Conservation (phyloP, 2,888 invertebrate genomes). For the Clivina fossor region DNA sequence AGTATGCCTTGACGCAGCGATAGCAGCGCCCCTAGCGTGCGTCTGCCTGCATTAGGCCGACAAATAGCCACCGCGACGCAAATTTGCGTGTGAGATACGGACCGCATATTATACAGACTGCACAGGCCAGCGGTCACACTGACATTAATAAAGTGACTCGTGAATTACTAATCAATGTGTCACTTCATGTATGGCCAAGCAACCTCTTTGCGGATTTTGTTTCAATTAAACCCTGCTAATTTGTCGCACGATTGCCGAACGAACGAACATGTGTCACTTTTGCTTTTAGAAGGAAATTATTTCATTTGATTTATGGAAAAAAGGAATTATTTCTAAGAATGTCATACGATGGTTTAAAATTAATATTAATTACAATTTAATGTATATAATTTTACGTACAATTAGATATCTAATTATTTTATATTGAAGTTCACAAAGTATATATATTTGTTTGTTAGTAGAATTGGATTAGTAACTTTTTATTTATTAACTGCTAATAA, state of each 20-base stretch:
- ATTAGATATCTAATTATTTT: too few relatives aligned
- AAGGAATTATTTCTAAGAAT: too few relatives aligned
- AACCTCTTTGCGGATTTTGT: conserved; percentile 32
- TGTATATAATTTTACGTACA: too few relatives aligned
- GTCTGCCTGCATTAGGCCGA: conserved; percentile 5
- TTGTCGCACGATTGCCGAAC: conserved; percentile 7
- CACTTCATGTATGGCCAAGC: conserved; percentile 26
- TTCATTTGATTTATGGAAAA: too few relatives aligned
- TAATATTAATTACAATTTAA: too few relatives aligned
- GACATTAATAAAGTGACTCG: conserved; percentile 34
- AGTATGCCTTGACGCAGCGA: conserved; percentile 1
- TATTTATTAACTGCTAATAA: too few relatives aligned
- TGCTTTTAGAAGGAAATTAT: too few relatives aligned
- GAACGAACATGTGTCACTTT: too few relatives aligned
- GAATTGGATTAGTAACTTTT: too few relatives aligned
- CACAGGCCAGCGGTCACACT: conserved; percentile 11
- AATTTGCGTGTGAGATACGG: conserved; percentile 19
- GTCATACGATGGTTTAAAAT: too few relatives aligned
- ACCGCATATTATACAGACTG: not conserved
- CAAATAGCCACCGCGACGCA: conserved; percentile 16
- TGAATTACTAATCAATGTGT: conserved; percentile 34
- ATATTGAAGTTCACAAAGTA: too few relatives aligned
- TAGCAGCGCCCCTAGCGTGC: conserved; percentile 12
- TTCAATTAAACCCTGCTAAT: conserved; percentile 32
- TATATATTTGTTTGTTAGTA: too few relatives aligned